phyloP scores from a whole-genome alignment of 2,113 vertebrate genomes.

The Halcyon senegalensis region DNA sequence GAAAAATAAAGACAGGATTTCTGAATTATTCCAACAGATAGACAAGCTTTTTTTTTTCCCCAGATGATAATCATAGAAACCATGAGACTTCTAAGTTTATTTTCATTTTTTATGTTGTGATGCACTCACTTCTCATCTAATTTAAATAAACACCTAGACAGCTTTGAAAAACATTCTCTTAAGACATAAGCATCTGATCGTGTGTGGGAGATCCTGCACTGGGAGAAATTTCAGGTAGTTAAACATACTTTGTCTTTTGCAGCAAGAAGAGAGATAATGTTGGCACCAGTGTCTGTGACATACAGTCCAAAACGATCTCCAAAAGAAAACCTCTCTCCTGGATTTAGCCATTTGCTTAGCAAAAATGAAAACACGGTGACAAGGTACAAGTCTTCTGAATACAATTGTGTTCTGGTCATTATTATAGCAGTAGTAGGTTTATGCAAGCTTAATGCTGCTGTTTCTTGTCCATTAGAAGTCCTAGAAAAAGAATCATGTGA shows the following conservation, averaged over 20 bases:
- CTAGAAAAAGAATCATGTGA: background rate
- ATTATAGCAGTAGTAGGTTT: background rate
- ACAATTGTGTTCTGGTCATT: background rate
- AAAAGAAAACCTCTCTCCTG: constrained; percentile 93
- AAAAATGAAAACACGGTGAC: constrained; percentile 80
- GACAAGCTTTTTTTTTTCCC: too few species aligned
- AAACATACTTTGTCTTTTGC: constrained; percentile 37
- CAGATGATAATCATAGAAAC: background rate
- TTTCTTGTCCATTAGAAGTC: background rate
- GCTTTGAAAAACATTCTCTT: background rate
- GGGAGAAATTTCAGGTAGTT: background rate
- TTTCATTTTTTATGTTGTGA: background rate
- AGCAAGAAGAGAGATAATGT: constrained; percentile 91
- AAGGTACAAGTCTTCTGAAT: constrained; percentile 70
- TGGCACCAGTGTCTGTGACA: constrained; percentile 84
- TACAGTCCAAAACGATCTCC: constrained; percentile 96
- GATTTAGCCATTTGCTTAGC: constrained; percentile 86
- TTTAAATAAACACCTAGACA: background rate
- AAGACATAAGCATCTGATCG: background rate
- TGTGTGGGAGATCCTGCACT: background rate
- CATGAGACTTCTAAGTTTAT: background rate
- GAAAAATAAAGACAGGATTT: background rate
- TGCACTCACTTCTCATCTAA: background rate
- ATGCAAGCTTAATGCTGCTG: background rate
- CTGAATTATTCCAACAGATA: background rate